A percentile compares a stretch with the other conserved stretches of the same genome.
Evolutionary conservation across 2,797 vertebrate genomes (phyloP).

Genomic region (Psittacula echo): DNA sequence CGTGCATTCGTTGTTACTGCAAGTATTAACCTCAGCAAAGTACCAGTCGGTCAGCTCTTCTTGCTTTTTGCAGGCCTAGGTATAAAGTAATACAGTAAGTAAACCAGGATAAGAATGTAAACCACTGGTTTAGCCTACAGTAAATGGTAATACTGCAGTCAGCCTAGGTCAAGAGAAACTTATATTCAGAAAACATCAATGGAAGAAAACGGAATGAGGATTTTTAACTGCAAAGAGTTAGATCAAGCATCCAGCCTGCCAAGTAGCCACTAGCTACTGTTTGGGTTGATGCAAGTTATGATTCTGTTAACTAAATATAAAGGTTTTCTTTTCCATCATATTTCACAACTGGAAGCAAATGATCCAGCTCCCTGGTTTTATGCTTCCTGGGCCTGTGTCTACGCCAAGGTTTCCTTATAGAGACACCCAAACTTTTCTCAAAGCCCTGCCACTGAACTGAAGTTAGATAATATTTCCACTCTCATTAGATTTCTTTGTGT

Average conservation of each 20-base stretch:
- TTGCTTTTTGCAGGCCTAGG: neutral
- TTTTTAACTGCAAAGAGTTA: neutral
- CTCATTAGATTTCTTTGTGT: neutral
- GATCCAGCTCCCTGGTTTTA: neutral
- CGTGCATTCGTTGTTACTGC: neutral
- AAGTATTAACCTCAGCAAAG: neutral
- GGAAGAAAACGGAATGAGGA: neutral
- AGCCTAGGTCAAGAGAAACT: neutral
- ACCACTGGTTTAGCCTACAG: neutral
- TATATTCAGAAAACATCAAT: neutral
- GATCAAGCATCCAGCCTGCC: neutral
- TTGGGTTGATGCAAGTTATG: neutral
- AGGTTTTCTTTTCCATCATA: neutral
- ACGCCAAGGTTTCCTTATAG: neutral
- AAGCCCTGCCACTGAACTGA: neutral
- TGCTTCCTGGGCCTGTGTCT: neutral
- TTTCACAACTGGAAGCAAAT: neutral
- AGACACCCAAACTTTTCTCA: neutral
- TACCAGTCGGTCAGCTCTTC: neutral
- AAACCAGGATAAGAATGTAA: neutral
- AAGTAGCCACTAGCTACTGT: neutral
- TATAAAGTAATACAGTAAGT: neutral
- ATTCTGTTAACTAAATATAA: accelerated
- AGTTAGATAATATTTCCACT: neutral
- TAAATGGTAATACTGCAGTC: neutral